A percentile compares a stretch with the other conserved stretches of the same genome.
Conservation (phyloP, 2,797 vertebrate genomes). For the Chiloscyllium punctatum region DNA sequence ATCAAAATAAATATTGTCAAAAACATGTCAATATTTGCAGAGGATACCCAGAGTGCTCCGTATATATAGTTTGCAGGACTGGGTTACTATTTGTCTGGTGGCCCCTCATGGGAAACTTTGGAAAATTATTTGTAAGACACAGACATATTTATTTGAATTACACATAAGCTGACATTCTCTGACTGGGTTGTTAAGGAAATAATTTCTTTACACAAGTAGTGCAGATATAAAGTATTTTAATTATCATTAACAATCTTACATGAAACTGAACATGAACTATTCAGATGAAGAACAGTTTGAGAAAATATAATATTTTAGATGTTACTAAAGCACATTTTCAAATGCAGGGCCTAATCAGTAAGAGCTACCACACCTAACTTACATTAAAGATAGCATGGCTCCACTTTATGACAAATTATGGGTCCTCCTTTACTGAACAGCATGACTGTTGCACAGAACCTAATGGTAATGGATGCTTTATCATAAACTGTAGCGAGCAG, state of each 20-base stretch:
- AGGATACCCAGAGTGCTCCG: not conserved
- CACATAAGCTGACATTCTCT: not conserved
- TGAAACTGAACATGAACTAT: not conserved
- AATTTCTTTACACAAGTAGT: not conserved
- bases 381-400: not conserved
- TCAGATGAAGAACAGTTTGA: not conserved
- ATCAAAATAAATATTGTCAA: not conserved
- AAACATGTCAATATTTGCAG: not conserved
- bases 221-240: not conserved
- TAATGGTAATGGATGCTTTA: not conserved
- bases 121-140: not conserved
- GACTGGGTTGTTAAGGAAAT: not conserved
- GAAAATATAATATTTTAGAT: not conserved
- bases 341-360: not conserved
- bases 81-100: not conserved
- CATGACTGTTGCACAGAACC: not conserved
- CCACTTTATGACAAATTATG: not conserved
- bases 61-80: not conserved
- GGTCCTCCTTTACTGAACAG: not conserved
- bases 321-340: not conserved
- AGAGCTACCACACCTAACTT: not conserved
- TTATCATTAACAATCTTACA: not conserved
- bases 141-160: not conserved
- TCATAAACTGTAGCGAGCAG: not conserved
- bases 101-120: not conserved